Percentiles rank a stretch among this genome's conserved stretches.
These are phyloP conservation scores for Caenorhabditis briggsae DNA, from an alignment of 1,140 invertebrate species.

Conservation along the genomic window DNA sequence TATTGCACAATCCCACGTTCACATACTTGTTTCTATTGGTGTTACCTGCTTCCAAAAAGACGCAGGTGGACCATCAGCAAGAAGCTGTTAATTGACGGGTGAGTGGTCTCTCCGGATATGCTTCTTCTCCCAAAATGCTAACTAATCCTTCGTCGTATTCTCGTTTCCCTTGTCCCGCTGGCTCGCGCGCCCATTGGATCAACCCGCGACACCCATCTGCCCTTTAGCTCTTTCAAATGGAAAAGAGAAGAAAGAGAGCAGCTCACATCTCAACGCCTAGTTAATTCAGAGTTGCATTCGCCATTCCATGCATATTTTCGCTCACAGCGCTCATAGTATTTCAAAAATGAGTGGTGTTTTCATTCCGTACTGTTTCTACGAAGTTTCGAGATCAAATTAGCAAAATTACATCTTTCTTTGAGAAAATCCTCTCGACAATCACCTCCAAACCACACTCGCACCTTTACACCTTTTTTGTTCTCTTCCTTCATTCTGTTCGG, in stretches of 20 bases:
- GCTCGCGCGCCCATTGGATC: constrained; percentile 41
- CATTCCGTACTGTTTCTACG: neutral
- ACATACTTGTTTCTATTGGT: too few species aligned
- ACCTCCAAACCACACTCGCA: too few species aligned
- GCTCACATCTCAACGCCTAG: constrained; percentile 47
- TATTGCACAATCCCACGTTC: too few species aligned
- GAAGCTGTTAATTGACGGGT: constrained; percentile 9
- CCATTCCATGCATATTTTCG: constrained; percentile 45
- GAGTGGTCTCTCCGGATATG: constrained; percentile 1
- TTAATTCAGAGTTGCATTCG: constrained; percentile 46
- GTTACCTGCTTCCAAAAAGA: neutral
- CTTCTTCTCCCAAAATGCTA: constrained; percentile 1
- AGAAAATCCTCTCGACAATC: too few species aligned
- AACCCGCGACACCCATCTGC: constrained; percentile 41
- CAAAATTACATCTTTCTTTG: too few species aligned
- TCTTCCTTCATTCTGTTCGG: too few species aligned
- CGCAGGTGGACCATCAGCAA: neutral
- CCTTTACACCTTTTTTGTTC: too few species aligned
- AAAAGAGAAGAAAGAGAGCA: constrained; percentile 10
- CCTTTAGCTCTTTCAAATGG: constrained; percentile 52
- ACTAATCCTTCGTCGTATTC: constrained; percentile 29
- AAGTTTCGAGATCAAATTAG: neutral
- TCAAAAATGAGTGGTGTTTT: neutral
- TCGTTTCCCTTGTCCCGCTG: neutral
- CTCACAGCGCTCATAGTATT: neutral